These are phyloP conservation scores for Pseudoatta argentina DNA, from an alignment of 1,140 invertebrate species.

Conservation along the genomic window DNA sequence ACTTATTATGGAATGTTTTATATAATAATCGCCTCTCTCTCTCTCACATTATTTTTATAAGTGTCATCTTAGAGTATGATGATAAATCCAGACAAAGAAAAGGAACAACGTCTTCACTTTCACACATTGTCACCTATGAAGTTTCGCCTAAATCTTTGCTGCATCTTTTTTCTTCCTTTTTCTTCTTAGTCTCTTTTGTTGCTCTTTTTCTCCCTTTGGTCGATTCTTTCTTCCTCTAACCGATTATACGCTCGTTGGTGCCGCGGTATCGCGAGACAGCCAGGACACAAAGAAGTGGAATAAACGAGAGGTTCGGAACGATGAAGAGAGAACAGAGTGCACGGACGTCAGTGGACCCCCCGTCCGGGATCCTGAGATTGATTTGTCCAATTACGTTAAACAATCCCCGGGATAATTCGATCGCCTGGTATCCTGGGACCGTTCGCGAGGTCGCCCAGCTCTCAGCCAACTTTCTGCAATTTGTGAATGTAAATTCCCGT, in stretches of 20 bases:
- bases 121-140: conserved; percentile 15
- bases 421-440: conserved; percentile 62
- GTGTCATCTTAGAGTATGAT: neutral
- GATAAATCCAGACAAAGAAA: neutral
- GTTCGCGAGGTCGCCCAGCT: conserved; percentile 64
- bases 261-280: conserved; percentile 58
- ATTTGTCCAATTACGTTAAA: conserved; percentile 83
- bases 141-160: conserved; percentile 34
- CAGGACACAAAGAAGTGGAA: conserved; percentile 34
- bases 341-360: conserved; percentile 37
- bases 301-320: conserved; percentile 38
- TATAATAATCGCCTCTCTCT: neutral
- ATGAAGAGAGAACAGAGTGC: conserved; percentile 58
- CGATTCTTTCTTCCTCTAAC: conserved; percentile 37
- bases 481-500: conserved; percentile 63
- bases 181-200: neutral
- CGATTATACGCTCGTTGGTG: conserved; percentile 60
- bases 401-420: conserved; percentile 79
- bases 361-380: conserved; percentile 63
- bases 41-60: neutral
- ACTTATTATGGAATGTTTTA: neutral
- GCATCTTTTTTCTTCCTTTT: neutral
- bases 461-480: conserved; percentile 61
- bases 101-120: neutral
- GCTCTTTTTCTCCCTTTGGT: neutral